phyloP scores from a whole-genome alignment of 2,797 vertebrate genomes.

The Malacoraja senta region DNA sequence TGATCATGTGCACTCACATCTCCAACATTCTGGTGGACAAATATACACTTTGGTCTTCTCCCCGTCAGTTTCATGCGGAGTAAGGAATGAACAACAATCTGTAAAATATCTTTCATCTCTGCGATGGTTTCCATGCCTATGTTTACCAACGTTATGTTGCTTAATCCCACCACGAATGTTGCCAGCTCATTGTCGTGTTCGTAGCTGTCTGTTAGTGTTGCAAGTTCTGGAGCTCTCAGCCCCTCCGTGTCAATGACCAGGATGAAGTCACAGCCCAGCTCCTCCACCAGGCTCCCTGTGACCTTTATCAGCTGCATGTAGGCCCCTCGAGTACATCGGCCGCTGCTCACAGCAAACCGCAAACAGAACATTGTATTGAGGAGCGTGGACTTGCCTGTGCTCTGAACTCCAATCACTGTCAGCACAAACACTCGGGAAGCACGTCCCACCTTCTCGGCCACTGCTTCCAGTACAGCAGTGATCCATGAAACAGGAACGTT shows the following conservation, averaged over 20 bases:
- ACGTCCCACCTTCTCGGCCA: too few relatives aligned
- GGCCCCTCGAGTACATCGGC: constrained; percentile 55
- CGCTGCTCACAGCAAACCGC: neutral
- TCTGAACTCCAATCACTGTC: neutral
- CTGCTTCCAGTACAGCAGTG: too few relatives aligned
- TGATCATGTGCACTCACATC: constrained; percentile 18
- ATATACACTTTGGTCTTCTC: neutral
- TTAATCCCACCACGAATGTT: constrained; percentile 35
- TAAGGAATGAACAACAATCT: constrained; percentile 28
- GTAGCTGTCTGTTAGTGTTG: constrained; percentile 47
- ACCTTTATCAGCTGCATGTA: constrained; percentile 57
- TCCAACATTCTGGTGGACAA: constrained; percentile 27
- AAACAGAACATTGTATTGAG: too few relatives aligned
- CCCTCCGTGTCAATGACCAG: constrained; percentile 58
- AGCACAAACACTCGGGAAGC: constrained; percentile 60
- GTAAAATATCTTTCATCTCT: constrained; percentile 23
- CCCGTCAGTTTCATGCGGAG: constrained; percentile 5
- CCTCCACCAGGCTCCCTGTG: constrained; percentile 52
- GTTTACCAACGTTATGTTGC: constrained; percentile 31
- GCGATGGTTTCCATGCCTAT: constrained; percentile 7
- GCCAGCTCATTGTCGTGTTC: constrained; percentile 56
- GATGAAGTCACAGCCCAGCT: constrained; percentile 58
- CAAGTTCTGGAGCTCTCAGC: constrained; percentile 48
- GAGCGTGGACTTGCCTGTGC: too few relatives aligned
- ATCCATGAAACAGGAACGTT: too few relatives aligned